Conservation (phyloP, 2,888 invertebrate genomes). For the Xanthostigma xanthostigma region DNA sequence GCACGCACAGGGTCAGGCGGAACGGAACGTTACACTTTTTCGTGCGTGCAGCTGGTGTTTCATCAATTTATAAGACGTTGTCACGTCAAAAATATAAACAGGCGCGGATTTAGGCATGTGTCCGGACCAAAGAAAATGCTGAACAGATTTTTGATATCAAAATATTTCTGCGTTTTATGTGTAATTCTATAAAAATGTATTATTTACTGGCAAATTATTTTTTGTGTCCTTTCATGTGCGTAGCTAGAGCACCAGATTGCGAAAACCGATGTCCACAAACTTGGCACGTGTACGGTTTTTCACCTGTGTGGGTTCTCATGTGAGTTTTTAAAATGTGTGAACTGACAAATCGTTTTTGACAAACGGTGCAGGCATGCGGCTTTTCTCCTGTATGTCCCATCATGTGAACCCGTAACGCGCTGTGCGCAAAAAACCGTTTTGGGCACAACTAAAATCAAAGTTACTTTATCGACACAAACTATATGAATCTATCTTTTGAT, state of each 20-base stretch:
- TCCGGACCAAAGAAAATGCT: too few species aligned
- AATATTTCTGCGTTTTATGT: too few species aligned
- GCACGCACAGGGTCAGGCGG: too few species aligned
- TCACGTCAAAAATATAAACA: too few species aligned
- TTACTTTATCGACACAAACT: too few species aligned
- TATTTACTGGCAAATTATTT: neutral
- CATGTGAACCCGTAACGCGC: slow-evolving; percentile 9
- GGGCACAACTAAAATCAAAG: slow-evolving; percentile 4
- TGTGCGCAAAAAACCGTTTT: slow-evolving; percentile 10
- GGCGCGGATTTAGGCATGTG: too few species aligned
- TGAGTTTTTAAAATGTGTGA: slow-evolving; percentile 7
- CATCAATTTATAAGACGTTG: too few species aligned
- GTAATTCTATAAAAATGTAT: too few species aligned
- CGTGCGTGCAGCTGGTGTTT: too few species aligned
- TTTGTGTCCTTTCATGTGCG: slow-evolving; percentile 7
- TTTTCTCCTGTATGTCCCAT: slow-evolving; percentile 10
- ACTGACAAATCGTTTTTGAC: slow-evolving; percentile 9
- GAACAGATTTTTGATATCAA: too few species aligned
- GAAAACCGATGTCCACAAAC: slow-evolving; percentile 5
- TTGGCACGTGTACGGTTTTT: slow-evolving; percentile 2
- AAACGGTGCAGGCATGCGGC: slow-evolving; percentile 8
- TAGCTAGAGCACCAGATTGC: slow-evolving; percentile 7
- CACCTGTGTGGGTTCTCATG: slow-evolving; percentile 4
- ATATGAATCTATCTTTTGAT: too few species aligned
- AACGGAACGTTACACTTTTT: too few species aligned